Evolutionary conservation across 1,140 invertebrate species (phyloP).

Genomic region (Tyrophagus putrescentiae): DNA sequence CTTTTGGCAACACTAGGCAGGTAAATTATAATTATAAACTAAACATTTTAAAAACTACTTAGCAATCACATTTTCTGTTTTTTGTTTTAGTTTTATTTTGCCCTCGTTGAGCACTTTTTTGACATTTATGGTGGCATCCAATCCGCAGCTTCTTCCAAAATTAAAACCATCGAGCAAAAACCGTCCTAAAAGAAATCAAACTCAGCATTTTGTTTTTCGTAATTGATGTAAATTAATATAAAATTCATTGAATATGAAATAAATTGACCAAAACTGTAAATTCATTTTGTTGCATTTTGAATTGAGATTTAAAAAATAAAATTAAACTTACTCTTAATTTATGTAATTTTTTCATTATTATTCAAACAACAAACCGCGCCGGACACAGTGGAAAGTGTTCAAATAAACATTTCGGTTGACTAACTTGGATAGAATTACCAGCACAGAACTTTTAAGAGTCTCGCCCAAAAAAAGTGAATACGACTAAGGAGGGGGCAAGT

Average conservation of each 20-base stretch:
- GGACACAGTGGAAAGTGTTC: no score
- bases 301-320: background rate
- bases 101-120: constrained; percentile 6
- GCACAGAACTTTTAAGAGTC: no score
- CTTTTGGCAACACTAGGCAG: constrained; percentile 2
- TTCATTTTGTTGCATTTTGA: background rate
- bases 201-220: no score
- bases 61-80: no score
- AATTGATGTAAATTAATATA: background rate
- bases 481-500: no score
- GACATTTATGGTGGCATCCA: constrained; percentile 6
- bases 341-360: background rate
- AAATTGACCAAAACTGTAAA: background rate
- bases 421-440: no score
- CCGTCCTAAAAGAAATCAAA: background rate
- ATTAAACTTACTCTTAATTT: background rate
- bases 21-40: no score
- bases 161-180: background rate
- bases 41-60: no score
- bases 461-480: no score
- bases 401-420: no score
- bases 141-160: background rate
- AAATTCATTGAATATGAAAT: background rate
- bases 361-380: background rate
- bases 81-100: constrained; percentile 1